A percentile compares a stretch with the other conserved stretches of the same genome.
Evolutionary conservation across 2,797 vertebrate genomes (phyloP).

Genomic region (Nannoperca obscura): DNA sequence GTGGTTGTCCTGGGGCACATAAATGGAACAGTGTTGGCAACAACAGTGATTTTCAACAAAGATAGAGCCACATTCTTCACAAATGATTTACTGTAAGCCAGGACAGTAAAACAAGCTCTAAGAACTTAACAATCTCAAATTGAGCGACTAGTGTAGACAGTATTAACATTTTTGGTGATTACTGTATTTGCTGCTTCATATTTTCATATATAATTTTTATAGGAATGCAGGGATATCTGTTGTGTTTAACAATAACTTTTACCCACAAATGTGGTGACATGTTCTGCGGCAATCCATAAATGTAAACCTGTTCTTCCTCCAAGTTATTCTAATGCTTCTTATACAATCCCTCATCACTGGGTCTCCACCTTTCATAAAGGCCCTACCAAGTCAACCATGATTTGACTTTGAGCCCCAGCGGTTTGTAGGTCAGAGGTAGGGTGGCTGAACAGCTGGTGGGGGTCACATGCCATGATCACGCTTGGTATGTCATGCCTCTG

Average conservation of each 20-base stretch:
- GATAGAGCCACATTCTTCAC: not conserved
- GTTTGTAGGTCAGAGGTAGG: slow-evolving; percentile 44
- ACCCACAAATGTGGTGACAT: not conserved
- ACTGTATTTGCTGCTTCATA: not conserved
- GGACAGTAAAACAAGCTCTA: not conserved
- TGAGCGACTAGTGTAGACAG: too few species aligned
- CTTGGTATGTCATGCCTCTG: slow-evolving; percentile 52
- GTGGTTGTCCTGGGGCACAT: not conserved
- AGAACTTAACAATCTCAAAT: not conserved
- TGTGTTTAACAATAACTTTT: not conserved
- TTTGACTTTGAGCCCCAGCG: slow-evolving; percentile 23
- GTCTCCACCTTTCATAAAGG: slow-evolving; percentile 28
- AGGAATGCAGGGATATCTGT: not conserved
- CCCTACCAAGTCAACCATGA: slow-evolving; percentile 48
- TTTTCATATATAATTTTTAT: not conserved
- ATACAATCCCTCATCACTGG: slow-evolving; percentile 6
- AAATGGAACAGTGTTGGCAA: not conserved
- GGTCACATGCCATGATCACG: slow-evolving; percentile 65
- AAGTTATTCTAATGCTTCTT: slow-evolving; percentile 23
- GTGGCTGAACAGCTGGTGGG: slow-evolving; percentile 50
- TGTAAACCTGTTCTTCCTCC: slow-evolving; percentile 34
- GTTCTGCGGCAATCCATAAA: slow-evolving; percentile 20
- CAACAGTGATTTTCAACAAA: not conserved
- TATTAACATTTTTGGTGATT: too few species aligned
- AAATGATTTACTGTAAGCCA: not conserved